phyloP scores from a whole-genome alignment of 2,888 invertebrate species.

The Tetrapedia diversipes region DNA sequence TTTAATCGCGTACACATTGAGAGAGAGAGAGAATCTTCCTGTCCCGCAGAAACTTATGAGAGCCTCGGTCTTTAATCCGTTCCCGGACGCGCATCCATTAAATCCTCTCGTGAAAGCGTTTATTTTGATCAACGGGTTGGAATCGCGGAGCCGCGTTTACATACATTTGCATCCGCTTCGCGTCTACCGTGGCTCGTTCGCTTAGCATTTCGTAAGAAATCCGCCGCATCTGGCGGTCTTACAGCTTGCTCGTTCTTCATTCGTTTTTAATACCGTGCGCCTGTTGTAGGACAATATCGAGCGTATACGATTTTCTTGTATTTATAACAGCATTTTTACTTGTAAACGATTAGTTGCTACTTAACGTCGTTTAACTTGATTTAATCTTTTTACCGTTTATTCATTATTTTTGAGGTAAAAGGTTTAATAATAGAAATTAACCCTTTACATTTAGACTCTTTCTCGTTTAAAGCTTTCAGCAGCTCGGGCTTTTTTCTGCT shows the following conservation, averaged over 20 bases:
- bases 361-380: too few relatives aligned
- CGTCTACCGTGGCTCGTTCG: not conserved
- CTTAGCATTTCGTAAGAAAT: not conserved
- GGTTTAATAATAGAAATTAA: too few relatives aligned
- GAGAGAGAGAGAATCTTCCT: not conserved
- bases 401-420: too few relatives aligned
- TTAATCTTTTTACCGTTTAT: too few relatives aligned
- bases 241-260: not conserved
- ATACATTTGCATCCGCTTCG: not conserved
- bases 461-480: too few relatives aligned
- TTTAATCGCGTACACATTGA: not conserved
- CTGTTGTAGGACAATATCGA: too few relatives aligned
- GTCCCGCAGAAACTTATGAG: not conserved
- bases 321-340: too few relatives aligned
- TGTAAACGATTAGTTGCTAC: too few relatives aligned
- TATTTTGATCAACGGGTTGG: constrained; percentile 2
- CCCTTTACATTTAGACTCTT: too few relatives aligned
- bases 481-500: too few relatives aligned
- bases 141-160: constrained; percentile 1
- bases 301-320: too few relatives aligned
- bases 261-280: too few relatives aligned
- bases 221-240: not conserved
- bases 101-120: not conserved
- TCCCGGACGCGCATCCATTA: not conserved
- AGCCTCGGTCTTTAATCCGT: not conserved